A percentile compares a stretch with the other conserved stretches of the same genome.
Conservation (phyloP, 2,888 invertebrate species). For the Ophion slaviceki region DNA sequence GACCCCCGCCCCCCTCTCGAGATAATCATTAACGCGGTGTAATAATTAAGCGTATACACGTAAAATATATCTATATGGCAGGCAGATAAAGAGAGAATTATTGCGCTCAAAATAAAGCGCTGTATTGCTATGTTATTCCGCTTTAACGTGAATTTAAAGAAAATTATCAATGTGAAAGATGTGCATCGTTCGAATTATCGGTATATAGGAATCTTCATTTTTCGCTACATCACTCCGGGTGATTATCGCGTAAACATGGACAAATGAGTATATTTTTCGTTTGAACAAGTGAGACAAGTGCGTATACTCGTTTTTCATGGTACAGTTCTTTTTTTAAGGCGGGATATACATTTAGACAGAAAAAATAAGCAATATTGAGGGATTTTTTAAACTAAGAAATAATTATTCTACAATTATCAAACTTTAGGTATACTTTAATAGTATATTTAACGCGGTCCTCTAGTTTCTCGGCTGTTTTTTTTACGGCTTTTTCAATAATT, state of each 20-base stretch:
- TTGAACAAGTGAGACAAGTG: neutral
- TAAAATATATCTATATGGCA: conserved; percentile 11
- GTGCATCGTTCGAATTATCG: conserved; percentile 12
- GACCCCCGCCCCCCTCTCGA: conserved; percentile 6
- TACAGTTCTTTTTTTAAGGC: no score
- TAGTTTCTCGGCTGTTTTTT: no score
- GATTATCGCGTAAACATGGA: neutral
- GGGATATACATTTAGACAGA: no score
- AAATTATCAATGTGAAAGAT: neutral
- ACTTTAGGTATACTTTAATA: no score
- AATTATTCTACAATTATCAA: no score
- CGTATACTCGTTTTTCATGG: no score
- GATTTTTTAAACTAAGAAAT: no score
- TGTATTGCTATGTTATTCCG: conserved; percentile 21
- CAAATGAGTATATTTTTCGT: neutral
- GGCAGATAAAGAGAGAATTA: neutral
- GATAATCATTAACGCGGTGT: conserved; percentile 22
- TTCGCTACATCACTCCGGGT: neutral
- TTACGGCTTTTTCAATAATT: no score
- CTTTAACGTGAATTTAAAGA: conserved; percentile 31
- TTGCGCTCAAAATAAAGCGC: conserved; percentile 2
- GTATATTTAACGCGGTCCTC: no score
- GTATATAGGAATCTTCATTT: neutral
- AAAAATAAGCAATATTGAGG: no score
- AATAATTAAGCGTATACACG: conserved; percentile 21